Base-by-base conservation (phyloP, 2,888 invertebrate genomes). In the Stramonita haemastoma region DNA sequence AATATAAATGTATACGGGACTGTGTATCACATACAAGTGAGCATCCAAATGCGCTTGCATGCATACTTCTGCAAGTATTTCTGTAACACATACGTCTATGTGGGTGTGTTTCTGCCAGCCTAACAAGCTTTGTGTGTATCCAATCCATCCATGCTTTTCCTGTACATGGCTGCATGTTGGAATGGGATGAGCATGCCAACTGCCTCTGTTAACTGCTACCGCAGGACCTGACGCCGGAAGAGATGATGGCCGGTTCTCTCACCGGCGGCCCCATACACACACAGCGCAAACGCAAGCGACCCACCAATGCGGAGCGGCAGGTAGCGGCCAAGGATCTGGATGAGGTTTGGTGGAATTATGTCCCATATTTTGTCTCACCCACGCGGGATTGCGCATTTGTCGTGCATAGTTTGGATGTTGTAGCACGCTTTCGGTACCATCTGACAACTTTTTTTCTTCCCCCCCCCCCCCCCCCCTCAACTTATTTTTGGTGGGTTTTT, bases 301-400 rank as follows among this genome's bases (percentile, higher is more conserved):
- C 56, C 26, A 22, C 57, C 46, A n/a, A 87, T 26, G 90, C 92
- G 0, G 95, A 94, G 91, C 93, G 93, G 29, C 93, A 94, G 94
- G 95, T 95, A 95, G 88, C 91, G 46, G 89, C 87, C 26, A 91
- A 88, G 87, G 93, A 93, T 84, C 93, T 93, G 90, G 92, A 93
- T 91, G 93, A 93, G 94, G 92, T 94, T 94, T 91, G 94, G 93
- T 93, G 94, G 94, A 94, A 93, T 92, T 92, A 89, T 56, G 70
- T 89, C 85, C 46, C 84, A 29, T 85, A 34, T 29, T 79, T 46
- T 22, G 22, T 36, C 73, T 56, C 26, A 26, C 34, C 87, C 46
- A 88, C 83, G 77, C 70, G 83, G 90, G 86, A 81, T 85, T n/a
- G 83, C 19, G n/a, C 84, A 29, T 85, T 57, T 29, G 36, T 46